Conservation (phyloP, 35 echinoderm and acorn worm species). For the Acanthaster planci region DNA sequence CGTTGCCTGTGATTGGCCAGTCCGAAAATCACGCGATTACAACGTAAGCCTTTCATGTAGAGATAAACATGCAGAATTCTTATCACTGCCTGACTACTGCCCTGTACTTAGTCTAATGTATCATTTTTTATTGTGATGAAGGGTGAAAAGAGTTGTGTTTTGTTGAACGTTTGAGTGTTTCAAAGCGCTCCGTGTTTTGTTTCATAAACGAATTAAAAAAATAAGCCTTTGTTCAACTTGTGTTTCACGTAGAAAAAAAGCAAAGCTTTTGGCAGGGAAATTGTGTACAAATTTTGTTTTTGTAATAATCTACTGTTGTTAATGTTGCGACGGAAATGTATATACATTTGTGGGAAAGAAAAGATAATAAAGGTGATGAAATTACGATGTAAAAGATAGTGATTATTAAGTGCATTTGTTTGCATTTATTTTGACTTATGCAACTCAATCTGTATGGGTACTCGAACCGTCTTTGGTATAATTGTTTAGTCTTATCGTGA, state of each 20-base stretch:
- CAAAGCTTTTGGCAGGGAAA: slow-evolving; percentile 10
- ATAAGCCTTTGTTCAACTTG: not conserved
- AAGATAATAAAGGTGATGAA: slow-evolving; percentile 5
- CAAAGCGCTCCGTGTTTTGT: not conserved
- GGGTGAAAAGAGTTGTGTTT: too few species aligned
- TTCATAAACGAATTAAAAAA: not conserved
- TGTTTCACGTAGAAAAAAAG: slow-evolving; percentile 16
- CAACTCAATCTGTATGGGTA: too few species aligned
- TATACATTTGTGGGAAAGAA: slow-evolving; percentile 23
- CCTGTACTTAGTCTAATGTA: not conserved
- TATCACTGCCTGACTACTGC: slow-evolving; percentile 12
- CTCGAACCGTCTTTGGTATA: too few species aligned
- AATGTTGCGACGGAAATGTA: slow-evolving; percentile 12
- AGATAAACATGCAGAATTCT: slow-evolving; percentile 4
- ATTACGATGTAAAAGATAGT: not conserved
- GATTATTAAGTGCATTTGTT: not conserved
- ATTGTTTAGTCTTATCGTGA: too few species aligned
- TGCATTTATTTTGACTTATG: not conserved
- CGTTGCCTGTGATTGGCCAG: too few species aligned
- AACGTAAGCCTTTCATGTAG: too few species aligned
- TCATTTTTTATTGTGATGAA: too few species aligned
- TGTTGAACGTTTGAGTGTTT: too few species aligned
- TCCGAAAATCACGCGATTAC: too few species aligned
- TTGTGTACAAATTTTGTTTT: slow-evolving; percentile 16
- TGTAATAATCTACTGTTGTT: slow-evolving; percentile 24